Evolutionary conservation across 2,113 vertebrate species (phyloP).

Genomic region (Bufo gargarizans): DNA sequence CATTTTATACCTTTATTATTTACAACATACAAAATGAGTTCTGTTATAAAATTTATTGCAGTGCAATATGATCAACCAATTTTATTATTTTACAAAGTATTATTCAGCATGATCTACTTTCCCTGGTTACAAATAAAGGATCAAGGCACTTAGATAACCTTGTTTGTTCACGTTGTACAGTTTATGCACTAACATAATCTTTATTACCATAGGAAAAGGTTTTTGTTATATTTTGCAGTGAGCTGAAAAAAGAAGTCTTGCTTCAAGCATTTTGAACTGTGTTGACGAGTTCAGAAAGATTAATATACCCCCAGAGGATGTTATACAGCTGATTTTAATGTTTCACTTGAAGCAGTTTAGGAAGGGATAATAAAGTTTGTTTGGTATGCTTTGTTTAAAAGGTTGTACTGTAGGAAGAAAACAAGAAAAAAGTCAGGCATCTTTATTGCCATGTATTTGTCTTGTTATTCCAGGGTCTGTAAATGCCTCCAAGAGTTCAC

Average conservation of each 20-base stretch:
- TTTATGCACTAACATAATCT: conserved; percentile 53
- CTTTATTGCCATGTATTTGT: conserved; percentile 25
- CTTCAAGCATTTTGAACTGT: conserved; percentile 51
- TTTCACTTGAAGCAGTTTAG: conserved; percentile 58
- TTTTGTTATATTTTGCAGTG: conserved; percentile 55
- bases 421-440: conserved; percentile 17
- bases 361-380: conserved; percentile 54
- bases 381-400: conserved; percentile 44
- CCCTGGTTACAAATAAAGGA: conserved; percentile 50
- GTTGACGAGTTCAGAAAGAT: conserved; percentile 56
- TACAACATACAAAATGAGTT: not conserved
- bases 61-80: not conserved
- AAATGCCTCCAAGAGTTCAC: conserved; percentile 1
- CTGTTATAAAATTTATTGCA: not conserved
- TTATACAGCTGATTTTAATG: conserved; percentile 55
- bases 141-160: conserved; percentile 50
- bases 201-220: conserved; percentile 56
- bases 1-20: not conserved
- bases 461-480: conserved; percentile 5
- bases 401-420: conserved; percentile 47
- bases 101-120: conserved; percentile 14
- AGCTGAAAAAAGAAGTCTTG: conserved; percentile 42
- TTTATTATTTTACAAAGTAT: conserved; percentile 1
- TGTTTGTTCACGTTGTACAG: conserved; percentile 56
- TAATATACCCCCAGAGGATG: conserved; percentile 54